Conservation (phyloP, 1,140 invertebrate genomes). For the Formica selysi region DNA sequence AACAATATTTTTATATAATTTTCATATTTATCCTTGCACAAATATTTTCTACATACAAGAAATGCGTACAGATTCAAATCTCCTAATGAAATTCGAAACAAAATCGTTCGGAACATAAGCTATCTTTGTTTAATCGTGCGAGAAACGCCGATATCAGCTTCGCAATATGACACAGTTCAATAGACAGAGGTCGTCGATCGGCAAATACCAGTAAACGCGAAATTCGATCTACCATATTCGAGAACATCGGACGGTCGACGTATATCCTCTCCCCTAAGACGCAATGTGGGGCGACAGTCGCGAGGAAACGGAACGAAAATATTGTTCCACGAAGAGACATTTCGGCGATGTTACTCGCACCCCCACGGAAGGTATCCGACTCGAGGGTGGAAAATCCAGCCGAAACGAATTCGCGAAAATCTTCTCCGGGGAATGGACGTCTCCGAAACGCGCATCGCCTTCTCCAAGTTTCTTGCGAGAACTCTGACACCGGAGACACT, state of each 20-base stretch:
- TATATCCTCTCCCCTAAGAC: not conserved
- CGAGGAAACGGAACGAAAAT: conserved; percentile 66
- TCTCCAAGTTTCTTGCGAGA: conserved; percentile 38
- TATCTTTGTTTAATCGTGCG: conserved; percentile 26
- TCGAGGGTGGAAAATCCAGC: conserved; percentile 65
- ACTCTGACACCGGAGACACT: conserved; percentile 70
- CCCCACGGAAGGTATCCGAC: conserved; percentile 31
- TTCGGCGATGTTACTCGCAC: conserved; percentile 38
- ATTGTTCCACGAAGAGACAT: conserved; percentile 72
- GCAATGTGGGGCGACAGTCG: conserved; percentile 1
- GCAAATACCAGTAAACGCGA: conserved; percentile 16
- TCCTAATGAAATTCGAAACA: conserved; percentile 19
- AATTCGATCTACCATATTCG: conserved; percentile 48
- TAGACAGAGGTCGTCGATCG: conserved; percentile 34
- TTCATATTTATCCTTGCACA: not conserved
- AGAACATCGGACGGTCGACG: conserved; percentile 7
- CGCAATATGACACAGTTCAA: conserved; percentile 21
- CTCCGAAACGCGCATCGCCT: conserved; percentile 32
- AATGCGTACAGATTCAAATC: not conserved
- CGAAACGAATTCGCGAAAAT: conserved; percentile 76
- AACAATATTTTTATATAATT: conserved; percentile 44
- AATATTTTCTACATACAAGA: conserved; percentile 7
- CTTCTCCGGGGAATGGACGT: conserved; percentile 70
- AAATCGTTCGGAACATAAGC: not conserved
- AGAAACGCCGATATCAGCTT: not conserved